Conservation (phyloP, 2,888 invertebrate genomes). For the Pyrochroa serraticornis region DNA sequence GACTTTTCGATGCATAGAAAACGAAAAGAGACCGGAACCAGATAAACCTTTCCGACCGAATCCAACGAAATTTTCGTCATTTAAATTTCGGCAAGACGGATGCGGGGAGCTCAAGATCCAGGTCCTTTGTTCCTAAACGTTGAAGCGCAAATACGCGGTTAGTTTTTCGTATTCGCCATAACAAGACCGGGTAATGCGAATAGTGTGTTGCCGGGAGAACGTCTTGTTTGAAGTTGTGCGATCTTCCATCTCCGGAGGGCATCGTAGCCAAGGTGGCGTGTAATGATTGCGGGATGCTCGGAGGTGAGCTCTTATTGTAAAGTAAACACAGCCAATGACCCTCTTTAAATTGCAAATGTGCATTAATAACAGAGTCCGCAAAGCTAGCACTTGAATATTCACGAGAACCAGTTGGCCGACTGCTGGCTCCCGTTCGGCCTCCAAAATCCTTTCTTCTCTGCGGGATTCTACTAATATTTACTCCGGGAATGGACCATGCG, state of each 20-base stretch:
- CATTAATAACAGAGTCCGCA: conserved; percentile 47
- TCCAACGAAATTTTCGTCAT: no score
- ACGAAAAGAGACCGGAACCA: no score
- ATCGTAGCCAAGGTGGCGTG: conserved; percentile 24
- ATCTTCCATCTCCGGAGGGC: conserved; percentile 13
- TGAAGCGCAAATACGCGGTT: no score
- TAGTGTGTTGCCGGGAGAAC: conserved; percentile 8
- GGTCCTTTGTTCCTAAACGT: no score
- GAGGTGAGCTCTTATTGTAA: conserved; percentile 47
- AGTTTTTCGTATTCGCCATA: conserved; percentile 8
- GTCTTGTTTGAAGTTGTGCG: conserved; percentile 22
- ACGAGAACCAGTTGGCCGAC: conserved; percentile 26
- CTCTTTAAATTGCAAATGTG: conserved; percentile 53
- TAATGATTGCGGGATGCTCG: conserved; percentile 40
- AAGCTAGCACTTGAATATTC: conserved; percentile 43
- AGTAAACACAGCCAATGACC: conserved; percentile 52
- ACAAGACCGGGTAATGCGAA: conserved; percentile 14
- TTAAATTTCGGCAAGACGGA: no score
- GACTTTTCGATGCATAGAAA: no score
- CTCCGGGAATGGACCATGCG: no score
- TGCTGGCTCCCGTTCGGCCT: neutral
- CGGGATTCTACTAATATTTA: no score
- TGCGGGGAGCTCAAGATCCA: no score
- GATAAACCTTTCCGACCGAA: no score
- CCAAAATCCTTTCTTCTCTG: no score